These are phyloP conservation scores for Rhea americana DNA, from an alignment of 2,113 vertebrate species.

Conservation along the genomic window DNA sequence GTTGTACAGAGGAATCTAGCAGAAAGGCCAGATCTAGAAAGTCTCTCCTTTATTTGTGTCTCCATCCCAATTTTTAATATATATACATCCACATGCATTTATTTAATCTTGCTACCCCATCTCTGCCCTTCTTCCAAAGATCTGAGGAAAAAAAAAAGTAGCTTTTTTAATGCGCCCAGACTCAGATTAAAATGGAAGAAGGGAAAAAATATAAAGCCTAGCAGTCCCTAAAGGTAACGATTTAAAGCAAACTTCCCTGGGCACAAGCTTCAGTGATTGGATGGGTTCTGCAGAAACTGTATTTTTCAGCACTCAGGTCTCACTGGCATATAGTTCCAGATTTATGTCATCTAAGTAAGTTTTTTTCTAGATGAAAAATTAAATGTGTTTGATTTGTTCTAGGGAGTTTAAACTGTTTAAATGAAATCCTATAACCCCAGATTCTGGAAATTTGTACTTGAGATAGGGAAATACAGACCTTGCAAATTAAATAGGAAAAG, in stretches of 20 bases:
- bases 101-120: slow-evolving; percentile 1
- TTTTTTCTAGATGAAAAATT: slow-evolving; percentile 23
- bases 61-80: slow-evolving; percentile 16
- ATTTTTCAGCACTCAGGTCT: neutral
- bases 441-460: neutral
- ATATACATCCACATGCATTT: neutral
- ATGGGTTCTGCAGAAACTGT: neutral
- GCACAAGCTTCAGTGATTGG: neutral
- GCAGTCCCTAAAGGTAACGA: neutral
- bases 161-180: neutral
- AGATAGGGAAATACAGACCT: slow-evolving; percentile 8
- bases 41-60: neutral
- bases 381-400: neutral
- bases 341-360: neutral
- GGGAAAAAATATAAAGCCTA: neutral
- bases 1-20: slow-evolving; percentile 3
- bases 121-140: neutral
- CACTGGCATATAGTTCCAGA: neutral
- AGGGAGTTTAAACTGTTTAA: neutral
- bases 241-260: neutral
- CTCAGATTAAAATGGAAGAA: neutral
- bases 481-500: slow-evolving; percentile 40
- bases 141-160: neutral
- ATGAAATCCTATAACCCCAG: neutral
- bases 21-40: neutral